A percentile compares a stretch with the other conserved stretches of the same genome.
Evolutionary conservation across 1,140 invertebrate genomes (phyloP).

Genomic region (Diorhabda sublineata): DNA sequence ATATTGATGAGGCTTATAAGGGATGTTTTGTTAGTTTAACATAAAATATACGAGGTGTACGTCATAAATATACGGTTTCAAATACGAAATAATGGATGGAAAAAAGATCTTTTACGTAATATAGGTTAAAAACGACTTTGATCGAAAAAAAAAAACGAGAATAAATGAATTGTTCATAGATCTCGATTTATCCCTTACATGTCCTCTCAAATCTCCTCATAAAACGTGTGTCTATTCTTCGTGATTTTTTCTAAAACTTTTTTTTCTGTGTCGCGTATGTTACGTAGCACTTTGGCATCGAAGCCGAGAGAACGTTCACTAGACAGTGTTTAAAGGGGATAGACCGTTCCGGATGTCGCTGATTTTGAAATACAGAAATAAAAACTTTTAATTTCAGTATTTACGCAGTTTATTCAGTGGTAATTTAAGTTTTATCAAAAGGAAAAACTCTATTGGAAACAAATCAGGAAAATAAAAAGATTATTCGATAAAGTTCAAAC

Average conservation of each 20-base stretch:
- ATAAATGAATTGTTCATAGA: constrained; percentile 2
- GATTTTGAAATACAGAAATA: too few species aligned
- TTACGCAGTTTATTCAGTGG: too few species aligned
- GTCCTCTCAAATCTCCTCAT: background rate
- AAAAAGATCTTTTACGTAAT: too few species aligned
- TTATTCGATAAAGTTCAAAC: too few species aligned
- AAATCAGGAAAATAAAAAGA: too few species aligned
- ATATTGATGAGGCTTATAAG: background rate
- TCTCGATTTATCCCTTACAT: background rate
- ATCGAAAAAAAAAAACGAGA: background rate
- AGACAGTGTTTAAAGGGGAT: background rate
- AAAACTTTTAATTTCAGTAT: too few species aligned
- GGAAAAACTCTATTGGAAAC: too few species aligned
- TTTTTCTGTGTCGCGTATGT: background rate
- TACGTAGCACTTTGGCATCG: background rate
- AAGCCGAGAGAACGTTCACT: background rate
- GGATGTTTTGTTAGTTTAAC: too few species aligned
- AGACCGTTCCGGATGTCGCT: background rate
- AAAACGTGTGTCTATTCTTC: background rate
- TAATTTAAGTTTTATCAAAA: too few species aligned
- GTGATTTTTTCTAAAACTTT: background rate
- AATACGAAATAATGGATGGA: too few species aligned
- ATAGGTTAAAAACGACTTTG: background rate
- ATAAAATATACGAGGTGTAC: background rate
- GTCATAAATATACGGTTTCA: too few species aligned